Base-by-base conservation (phyloP, 2,113 vertebrate genomes). In the Mesembrinibis cayennensis region DNA sequence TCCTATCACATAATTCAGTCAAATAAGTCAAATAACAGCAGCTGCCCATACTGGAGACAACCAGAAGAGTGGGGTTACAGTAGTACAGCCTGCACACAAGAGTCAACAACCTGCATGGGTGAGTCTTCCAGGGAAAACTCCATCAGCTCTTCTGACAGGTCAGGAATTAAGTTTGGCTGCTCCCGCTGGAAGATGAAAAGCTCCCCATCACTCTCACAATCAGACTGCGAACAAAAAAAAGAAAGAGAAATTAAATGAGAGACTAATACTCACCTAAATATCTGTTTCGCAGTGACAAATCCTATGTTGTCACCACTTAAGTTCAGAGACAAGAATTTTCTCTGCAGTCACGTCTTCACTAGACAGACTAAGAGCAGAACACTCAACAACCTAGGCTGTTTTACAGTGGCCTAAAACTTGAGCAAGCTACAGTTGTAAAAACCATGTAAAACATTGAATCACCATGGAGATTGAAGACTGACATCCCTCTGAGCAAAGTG, bases 141-240 rank as follows among this genome's bases (percentile, higher is more conserved):
- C 65, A 92, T 79, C 58, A 98, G 91, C 26, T 98, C 97, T 40
- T 97, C 98, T 0, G 97, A 96, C 72, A 97, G 92, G 83, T 98
- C 96, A 4, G 98, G 97, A 74, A 98, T 97, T 74, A 98, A 93
- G 79, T 93, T 61, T 1, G 96, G 91, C 72, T 97, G 77, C 18
- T 98, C 97, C 89, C 98, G 89, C 76, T 98, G 98, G 97, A 98
- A 99, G 87, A 99, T 96, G 70, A 96, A 95, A 29, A 98, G 72
- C 36, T 98, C 98, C 55, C 82, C 97, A 34, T 98, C 97, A 9
- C 97, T 97, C 45, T 98, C 97, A 29, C 78, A 80, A n/a, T 98
- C 98, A 13, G 98, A 98, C 99, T 99, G 97, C 70, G 77, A 96
- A 85, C 7, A 90, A 61, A 10, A 47, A 38, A 10, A 65, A 55